phyloP scores from a whole-genome alignment of 2,797 vertebrate genomes.

The Tokudaia muenninki region DNA sequence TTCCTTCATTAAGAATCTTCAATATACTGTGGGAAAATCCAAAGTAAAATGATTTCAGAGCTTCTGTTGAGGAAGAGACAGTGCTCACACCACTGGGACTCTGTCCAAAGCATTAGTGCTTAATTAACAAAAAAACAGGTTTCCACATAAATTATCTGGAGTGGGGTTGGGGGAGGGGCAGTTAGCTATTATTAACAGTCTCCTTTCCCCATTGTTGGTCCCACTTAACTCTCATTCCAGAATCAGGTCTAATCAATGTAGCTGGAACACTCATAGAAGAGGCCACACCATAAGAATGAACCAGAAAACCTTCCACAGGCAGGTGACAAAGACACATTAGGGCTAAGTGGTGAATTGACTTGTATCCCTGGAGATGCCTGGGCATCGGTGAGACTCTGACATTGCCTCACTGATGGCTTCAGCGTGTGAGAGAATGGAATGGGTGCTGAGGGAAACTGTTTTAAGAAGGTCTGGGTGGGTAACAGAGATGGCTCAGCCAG shows the following conservation, averaged over 20 bases:
- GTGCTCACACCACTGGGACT: not conserved
- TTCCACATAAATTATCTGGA: not conserved
- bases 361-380: not conserved
- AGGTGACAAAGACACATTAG: not conserved
- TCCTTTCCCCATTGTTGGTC: not conserved
- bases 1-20: conserved; percentile 45
- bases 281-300: conserved; percentile 19
- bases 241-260: not conserved
- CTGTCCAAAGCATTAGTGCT: not conserved
- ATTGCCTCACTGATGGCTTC: not conserved
- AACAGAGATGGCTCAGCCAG: not conserved
- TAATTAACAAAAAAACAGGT: conserved; percentile 8
- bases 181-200: not conserved
- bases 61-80: not conserved
- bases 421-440: not conserved
- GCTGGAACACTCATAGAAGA: conserved; percentile 2
- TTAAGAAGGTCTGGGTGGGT: not conserved
- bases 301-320: not conserved
- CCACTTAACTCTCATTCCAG: not conserved
- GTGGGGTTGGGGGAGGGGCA: not conserved
- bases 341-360: not conserved
- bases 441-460: not conserved
- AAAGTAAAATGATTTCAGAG: conserved; percentile 26
- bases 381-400: not conserved
- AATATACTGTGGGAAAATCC: not conserved